A percentile compares a stretch with the other conserved stretches of the same genome.
These are phyloP conservation scores for Enhydra lutris DNA, from an alignment of 2,113 vertebrate genomes.

Conservation along the genomic window DNA sequence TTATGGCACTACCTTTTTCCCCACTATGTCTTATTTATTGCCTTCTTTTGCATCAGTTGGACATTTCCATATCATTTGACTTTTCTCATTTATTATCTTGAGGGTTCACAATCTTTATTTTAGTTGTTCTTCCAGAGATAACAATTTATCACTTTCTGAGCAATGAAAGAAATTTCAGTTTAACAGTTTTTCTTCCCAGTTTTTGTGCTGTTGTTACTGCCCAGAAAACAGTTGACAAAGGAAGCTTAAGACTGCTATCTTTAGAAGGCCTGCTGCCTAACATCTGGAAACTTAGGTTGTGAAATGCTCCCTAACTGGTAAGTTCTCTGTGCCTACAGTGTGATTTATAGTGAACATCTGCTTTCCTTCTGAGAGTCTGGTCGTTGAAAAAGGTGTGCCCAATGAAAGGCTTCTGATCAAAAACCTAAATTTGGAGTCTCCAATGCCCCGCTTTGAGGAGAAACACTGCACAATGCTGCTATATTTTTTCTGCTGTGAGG, in stretches of 20 bases:
- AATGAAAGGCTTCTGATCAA: not conserved
- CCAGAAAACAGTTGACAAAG: not conserved
- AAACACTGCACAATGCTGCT: not conserved
- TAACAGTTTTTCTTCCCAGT: not conserved
- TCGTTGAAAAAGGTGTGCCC: not conserved
- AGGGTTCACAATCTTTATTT: not conserved
- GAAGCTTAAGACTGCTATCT: not conserved
- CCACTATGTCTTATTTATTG: not conserved
- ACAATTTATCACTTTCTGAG: not conserved
- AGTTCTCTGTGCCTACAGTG: not conserved
- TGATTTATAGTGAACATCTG: conserved; percentile 5
- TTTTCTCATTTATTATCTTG: not conserved
- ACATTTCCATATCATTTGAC: not conserved
- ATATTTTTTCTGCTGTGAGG: not conserved
- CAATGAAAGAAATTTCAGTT: not conserved
- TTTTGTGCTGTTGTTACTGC: not conserved
- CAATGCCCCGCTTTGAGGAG: not conserved
- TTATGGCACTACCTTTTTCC: not conserved
- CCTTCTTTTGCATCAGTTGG: not conserved
- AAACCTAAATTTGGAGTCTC: not conserved
- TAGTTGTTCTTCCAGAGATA: not conserved
- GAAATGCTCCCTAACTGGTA: not conserved
- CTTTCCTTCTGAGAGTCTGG: not conserved
- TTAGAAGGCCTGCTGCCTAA: not conserved
- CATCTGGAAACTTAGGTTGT: not conserved